A percentile compares a stretch with the other conserved stretches of the same genome.
Conservation (phyloP, 2,113 vertebrate genomes). For the Hemicordylus capensis region DNA sequence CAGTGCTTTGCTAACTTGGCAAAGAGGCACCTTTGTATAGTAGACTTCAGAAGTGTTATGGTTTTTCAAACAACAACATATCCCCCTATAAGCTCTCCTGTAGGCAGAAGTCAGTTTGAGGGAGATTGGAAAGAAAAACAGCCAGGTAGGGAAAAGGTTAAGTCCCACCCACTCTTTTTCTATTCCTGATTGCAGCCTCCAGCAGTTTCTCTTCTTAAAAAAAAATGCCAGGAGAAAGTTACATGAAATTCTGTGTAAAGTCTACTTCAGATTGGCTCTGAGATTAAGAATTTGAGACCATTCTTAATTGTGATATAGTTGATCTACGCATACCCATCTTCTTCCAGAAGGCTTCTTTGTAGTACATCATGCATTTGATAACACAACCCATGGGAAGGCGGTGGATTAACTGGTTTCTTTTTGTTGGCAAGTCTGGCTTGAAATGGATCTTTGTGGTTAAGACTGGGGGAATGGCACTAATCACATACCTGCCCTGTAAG, state of each 20-base stretch:
- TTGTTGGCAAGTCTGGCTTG: constrained; percentile 86
- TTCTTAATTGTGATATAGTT: neutral
- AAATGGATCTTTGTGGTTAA: constrained; percentile 93
- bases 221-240: neutral
- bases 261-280: neutral
- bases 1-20: too few species aligned
- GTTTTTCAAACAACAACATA: neutral
- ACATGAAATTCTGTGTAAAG: neutral
- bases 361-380: constrained; percentile 98
- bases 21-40: too few species aligned
- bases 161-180: neutral
- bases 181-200: neutral
- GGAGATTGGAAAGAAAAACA: neutral
- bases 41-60: too few species aligned
- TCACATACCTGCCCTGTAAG: constrained; percentile 88
- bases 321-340: constrained; percentile 81
- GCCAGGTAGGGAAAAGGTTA: neutral
- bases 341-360: constrained; percentile 94
- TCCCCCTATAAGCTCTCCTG: neutral
- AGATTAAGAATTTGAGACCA: too few species aligned
- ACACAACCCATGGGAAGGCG: constrained; percentile 93
- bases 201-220: neutral
- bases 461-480: constrained; percentile 88
- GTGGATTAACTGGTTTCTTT: constrained; percentile 92
- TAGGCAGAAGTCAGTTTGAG: neutral